phyloP scores from a whole-genome alignment of 2,888 invertebrate species.

The Liopterus haemorrhoidalis region DNA sequence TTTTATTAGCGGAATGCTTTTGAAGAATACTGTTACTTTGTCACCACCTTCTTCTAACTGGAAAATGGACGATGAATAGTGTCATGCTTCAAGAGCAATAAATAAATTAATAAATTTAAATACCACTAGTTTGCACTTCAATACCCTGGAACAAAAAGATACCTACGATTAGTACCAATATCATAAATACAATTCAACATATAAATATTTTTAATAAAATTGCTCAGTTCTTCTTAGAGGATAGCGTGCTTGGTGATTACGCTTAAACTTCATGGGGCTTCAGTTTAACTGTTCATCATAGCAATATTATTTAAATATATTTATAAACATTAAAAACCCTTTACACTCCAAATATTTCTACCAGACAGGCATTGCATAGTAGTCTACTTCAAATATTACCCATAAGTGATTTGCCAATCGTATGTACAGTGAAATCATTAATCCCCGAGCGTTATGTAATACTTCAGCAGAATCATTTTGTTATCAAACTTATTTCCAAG shows the following conservation, averaged over 20 bases:
- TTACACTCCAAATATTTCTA: no score
- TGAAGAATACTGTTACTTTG: conserved; percentile 21
- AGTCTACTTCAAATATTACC: no score
- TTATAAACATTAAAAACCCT: no score
- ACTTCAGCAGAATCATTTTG: no score
- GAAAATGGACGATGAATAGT: conserved; percentile 14
- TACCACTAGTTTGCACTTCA: conserved; percentile 15
- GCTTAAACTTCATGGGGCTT: conserved; percentile 1
- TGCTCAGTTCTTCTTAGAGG: conserved; percentile 10
- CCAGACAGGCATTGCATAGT: no score
- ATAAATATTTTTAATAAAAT: conserved; percentile 4
- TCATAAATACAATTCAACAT: background rate
- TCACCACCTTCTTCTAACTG: conserved; percentile 13
- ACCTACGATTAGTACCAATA: conserved; percentile 10
- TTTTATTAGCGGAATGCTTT: conserved; percentile 23
- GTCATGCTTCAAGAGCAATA: conserved; percentile 14
- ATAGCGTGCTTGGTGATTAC: background rate
- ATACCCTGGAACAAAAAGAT: conserved; percentile 42
- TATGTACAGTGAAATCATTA: background rate
- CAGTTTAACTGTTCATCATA: conserved; percentile 5
- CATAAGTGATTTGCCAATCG: no score
- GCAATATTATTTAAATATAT: conserved; percentile 7
- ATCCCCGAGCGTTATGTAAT: no score
- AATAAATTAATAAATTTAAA: conserved; percentile 22
- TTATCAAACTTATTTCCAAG: no score